Conservation (phyloP, 2,888 invertebrate genomes). For the Sialis fuliginosa region DNA sequence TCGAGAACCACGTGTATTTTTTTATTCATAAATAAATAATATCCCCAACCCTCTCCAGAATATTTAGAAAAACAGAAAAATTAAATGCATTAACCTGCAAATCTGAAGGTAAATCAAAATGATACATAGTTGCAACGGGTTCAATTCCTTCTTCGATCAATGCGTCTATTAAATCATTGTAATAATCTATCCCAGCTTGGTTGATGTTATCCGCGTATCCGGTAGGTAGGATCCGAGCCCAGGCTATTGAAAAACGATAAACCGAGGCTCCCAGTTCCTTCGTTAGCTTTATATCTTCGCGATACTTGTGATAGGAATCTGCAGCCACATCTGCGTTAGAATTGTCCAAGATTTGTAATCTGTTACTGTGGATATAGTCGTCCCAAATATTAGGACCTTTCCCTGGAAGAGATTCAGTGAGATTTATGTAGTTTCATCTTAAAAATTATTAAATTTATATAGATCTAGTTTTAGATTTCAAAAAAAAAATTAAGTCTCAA, state of each 20-base stretch:
- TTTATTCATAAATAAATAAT: too few species aligned
- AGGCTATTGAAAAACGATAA: conserved; percentile 45
- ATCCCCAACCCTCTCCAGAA: too few species aligned
- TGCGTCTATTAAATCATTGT: conserved; percentile 38
- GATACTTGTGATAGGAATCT: conserved; percentile 45
- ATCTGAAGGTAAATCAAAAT: conserved; percentile 44
- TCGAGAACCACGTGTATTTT: too few species aligned
- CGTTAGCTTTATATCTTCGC: conserved; percentile 38
- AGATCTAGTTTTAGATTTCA: too few species aligned
- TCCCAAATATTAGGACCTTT: conserved; percentile 55
- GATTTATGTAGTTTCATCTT: too few species aligned
- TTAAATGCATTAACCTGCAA: conserved; percentile 23
- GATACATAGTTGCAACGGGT: conserved; percentile 45
- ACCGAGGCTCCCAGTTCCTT: conserved; percentile 33
- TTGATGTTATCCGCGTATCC: conserved; percentile 37
- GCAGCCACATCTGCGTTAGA: conserved; percentile 44
- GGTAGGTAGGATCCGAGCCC: conserved; percentile 47
- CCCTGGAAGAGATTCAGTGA: conserved; percentile 21
- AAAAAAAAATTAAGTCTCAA: too few species aligned
- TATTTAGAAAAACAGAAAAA: too few species aligned
- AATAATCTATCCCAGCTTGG: conserved; percentile 40
- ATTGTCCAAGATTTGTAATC: conserved; percentile 32
- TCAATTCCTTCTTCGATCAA: conserved; percentile 32
- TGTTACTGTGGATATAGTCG: conserved; percentile 32
- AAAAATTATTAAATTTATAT: too few species aligned